Conservation (phyloP, 2,113 vertebrate genomes). For the Gallinago undulata region DNA sequence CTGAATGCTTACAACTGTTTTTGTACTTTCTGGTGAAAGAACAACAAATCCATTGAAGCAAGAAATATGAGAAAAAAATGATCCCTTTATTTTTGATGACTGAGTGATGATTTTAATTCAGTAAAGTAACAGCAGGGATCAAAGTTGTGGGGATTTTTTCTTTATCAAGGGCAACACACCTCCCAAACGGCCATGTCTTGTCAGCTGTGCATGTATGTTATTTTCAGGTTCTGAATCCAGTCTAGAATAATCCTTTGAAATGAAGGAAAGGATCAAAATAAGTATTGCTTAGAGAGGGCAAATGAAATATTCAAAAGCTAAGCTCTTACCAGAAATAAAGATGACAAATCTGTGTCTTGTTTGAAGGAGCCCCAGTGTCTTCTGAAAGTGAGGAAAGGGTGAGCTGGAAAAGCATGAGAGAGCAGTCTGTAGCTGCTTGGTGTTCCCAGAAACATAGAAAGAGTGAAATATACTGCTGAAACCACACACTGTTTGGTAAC, state of each 20-base stretch:
- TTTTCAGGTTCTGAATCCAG: neutral
- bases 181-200: neutral
- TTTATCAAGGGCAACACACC: neutral
- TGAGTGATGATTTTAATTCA: neutral
- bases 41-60: neutral
- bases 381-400: neutral
- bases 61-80: neutral
- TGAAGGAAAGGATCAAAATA: neutral
- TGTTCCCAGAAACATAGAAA: neutral
- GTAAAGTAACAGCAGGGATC: neutral
- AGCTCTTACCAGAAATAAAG: neutral
- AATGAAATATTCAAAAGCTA: neutral
- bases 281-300: neutral
- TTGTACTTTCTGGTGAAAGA: neutral
- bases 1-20: neutral
- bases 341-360: neutral
- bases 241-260: constrained; percentile 9
- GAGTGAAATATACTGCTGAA: neutral
- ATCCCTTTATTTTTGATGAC: neutral
- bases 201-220: neutral
- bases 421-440: neutral
- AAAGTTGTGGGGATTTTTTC: neutral
- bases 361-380: neutral
- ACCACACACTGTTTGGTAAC: neutral
- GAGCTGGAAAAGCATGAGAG: neutral